Evolutionary conservation across 2,888 invertebrate species (phyloP), one percentile per base, ranked within the genome.

Genomic region (Resseliella maxima): DNA sequence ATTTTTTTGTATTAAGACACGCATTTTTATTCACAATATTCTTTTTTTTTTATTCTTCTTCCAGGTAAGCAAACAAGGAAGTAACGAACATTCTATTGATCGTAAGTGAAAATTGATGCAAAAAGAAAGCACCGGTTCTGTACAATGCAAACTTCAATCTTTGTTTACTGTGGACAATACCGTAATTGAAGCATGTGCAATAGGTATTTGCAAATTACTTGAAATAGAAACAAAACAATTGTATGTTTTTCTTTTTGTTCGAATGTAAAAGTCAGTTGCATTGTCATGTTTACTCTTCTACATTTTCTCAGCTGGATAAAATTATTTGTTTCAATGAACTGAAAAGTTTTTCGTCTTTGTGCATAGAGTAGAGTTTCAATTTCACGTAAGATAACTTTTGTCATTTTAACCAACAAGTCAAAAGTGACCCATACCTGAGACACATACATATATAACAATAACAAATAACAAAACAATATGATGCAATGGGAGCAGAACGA

Each of bases 21-120:
- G 3, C 50, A 50, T 50, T 24, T 3, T 24, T 6, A 59, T 59
- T 24, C 24, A 59, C 6, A 59, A 3, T 31, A 35, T 31, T 72
- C 15, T 72, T n/a, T 72, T n/a, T 15, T 31, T 72, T 31, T n/a
- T 72, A 1, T 50, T 31, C n/a, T 72, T 35, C 6, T 35, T 59
- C 12, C 72, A 72, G 72, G 72, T 72, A 72, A 72, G 72, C 72
- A 72, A 72, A 72, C 27, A 72, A 72, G 72, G 72, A 72, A 72
- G 72, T 72, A 72, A 72, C 27, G 31, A 72, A 31, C 31, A 72
- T 72, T 72, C 72, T 72, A 72, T 72, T 72, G 72, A 72, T 15
- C 31, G 59, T 10, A 24, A 24, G 59, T 24, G 24, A 31, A 27
- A 27, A 72, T 72, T 35, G 35, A 72, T 18, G 31, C 72, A 72